Percentiles rank a stretch among this genome's conserved stretches.
phyloP scores from a whole-genome alignment of 2,113 vertebrate species.

The Orthochromis malagaraziensis region DNA sequence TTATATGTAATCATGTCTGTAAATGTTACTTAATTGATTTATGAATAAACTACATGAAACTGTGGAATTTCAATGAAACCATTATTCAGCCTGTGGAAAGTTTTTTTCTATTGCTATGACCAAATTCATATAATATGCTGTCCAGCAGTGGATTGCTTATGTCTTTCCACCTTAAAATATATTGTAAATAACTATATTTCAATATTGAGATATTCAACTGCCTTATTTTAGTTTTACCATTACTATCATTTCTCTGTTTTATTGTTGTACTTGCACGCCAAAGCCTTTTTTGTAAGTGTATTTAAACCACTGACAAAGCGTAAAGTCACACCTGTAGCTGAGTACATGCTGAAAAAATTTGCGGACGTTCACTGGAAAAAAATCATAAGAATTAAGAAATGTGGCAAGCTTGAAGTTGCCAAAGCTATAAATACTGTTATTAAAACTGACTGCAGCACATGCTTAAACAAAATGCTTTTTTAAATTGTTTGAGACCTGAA shows the following conservation, averaged over 20 bases:
- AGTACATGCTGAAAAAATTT: background rate
- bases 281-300: background rate
- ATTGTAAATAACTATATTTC: background rate
- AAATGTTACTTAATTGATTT: background rate
- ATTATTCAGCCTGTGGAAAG: background rate
- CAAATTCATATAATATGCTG: background rate
- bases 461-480: background rate
- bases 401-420: background rate
- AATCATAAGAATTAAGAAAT: background rate
- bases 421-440: background rate
- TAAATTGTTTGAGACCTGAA: background rate
- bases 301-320: background rate
- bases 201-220: background rate
- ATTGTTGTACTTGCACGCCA: background rate
- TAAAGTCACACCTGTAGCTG: background rate
- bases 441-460: background rate
- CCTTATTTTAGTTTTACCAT: background rate
- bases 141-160: background rate
- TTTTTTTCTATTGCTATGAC: background rate
- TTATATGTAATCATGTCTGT: background rate
- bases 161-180: background rate
- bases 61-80: background rate
- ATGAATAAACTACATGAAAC: background rate
- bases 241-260: background rate
- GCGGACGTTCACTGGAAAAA: fast-evolving